Evolutionary conservation across 2,797 vertebrate genomes (phyloP).

Genomic region (Galagoides demidoff): DNA sequence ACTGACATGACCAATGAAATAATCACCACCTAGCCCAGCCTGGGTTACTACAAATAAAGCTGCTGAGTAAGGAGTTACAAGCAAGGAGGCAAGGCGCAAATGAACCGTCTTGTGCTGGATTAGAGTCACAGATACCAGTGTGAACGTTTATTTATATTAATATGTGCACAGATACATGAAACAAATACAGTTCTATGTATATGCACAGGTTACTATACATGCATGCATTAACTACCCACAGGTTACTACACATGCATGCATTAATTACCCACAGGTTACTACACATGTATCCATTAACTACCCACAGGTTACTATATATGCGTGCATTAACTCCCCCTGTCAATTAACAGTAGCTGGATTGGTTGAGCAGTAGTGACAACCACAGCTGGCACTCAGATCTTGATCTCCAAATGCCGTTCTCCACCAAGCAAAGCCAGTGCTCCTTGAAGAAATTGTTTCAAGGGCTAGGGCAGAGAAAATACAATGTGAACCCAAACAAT

Average conservation of each 20-base stretch:
- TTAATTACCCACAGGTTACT: neutral
- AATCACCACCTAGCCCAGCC: too few relatives aligned
- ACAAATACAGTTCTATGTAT: neutral
- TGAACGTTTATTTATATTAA: neutral
- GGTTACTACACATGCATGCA: too few relatives aligned
- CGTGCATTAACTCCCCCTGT: neutral
- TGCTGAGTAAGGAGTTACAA: neutral
- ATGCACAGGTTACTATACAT: neutral
- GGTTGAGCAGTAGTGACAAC: neutral
- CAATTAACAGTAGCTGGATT: neutral
- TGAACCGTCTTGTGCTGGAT: neutral
- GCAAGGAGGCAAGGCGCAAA: neutral
- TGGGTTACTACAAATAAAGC: too few relatives aligned
- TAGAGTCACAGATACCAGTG: neutral
- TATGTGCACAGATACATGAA: neutral
- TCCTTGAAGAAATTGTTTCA: constrained; percentile 10
- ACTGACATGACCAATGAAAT: neutral
- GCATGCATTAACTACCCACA: neutral
- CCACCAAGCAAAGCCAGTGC: neutral
- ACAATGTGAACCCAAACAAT: neutral
- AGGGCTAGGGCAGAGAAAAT: neutral
- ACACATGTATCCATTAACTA: neutral
- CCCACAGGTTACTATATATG: too few relatives aligned
- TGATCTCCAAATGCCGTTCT: neutral
- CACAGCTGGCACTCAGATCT: neutral